Evolutionary conservation across 2,113 vertebrate genomes (phyloP).

Genomic region (Petrocephalus zakoni): DNA sequence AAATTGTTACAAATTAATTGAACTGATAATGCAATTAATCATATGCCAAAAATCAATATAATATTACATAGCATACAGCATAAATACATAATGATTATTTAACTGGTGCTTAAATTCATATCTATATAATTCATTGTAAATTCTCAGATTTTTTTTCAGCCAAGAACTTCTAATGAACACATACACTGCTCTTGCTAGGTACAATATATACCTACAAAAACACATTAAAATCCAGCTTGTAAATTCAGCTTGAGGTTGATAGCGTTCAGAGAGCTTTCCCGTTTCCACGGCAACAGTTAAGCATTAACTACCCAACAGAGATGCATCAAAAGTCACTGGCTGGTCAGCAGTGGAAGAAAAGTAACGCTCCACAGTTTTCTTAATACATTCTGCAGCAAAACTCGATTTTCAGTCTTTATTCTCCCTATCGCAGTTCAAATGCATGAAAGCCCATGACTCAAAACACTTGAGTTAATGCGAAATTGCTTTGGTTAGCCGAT

Average conservation of each 20-base stretch:
- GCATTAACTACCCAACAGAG: conserved; percentile 27
- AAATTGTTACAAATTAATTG: not conserved
- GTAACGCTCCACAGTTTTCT: not conserved
- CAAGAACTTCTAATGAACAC: not conserved
- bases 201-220: not conserved
- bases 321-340: conserved; percentile 33
- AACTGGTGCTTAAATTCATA: too few relatives aligned
- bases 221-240: not conserved
- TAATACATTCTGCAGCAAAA: not conserved
- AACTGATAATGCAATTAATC: not conserved
- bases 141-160: not conserved
- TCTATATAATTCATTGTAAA: not conserved
- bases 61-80: not conserved
- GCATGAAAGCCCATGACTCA: conserved; percentile 47
- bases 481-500: conserved; percentile 41
- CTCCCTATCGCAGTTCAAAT: conserved; percentile 39
- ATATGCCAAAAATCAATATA: not conserved
- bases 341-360: conserved; percentile 8
- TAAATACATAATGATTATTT: not conserved
- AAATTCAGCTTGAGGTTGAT: not conserved
- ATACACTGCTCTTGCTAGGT: not conserved
- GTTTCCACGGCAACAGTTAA: not conserved
- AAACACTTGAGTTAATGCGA: conserved; percentile 50
- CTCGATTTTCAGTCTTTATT: conserved; percentile 30
- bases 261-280: not conserved